phyloP scores from a whole-genome alignment of 2,888 invertebrate species.

The Formica aserva region DNA sequence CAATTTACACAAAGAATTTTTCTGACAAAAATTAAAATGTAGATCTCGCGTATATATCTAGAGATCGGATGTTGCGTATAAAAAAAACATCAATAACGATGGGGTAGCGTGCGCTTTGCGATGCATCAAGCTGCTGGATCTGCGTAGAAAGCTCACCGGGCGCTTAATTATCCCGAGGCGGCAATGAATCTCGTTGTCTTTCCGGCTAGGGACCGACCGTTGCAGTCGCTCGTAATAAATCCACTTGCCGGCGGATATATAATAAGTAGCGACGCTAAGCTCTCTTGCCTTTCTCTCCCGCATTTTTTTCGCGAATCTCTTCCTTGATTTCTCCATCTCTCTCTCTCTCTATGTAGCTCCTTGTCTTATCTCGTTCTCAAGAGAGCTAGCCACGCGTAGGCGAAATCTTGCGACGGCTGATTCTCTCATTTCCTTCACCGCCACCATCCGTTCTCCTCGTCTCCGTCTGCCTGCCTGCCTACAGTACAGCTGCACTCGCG shows the following conservation, averaged over 20 bases:
- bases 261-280: conserved; percentile 60
- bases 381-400: conserved; percentile 63
- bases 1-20: background rate
- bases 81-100: background rate
- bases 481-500: conserved; percentile 9
- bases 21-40: background rate
- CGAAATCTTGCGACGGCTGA: conserved; percentile 69
- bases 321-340: background rate
- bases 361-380: conserved; percentile 18
- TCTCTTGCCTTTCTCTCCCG: conserved; percentile 37
- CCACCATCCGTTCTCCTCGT: conserved; percentile 53
- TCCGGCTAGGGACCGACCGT: conserved; percentile 21
- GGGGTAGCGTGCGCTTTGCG: background rate
- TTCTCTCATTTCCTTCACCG: conserved; percentile 67
- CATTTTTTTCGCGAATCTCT: conserved; percentile 17
- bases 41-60: background rate
- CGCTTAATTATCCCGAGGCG: conserved; percentile 39
- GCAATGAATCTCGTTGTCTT: conserved; percentile 49
- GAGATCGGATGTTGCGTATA: background rate
- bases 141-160: background rate
- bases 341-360: background rate
- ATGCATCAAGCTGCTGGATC: conserved; percentile 25
- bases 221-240: conserved; percentile 68
- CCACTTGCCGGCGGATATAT: conserved; percentile 59
- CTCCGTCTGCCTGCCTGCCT: conserved; percentile 18